Conservation (phyloP, 2,113 vertebrate genomes). For the Chionodraco myersi region DNA sequence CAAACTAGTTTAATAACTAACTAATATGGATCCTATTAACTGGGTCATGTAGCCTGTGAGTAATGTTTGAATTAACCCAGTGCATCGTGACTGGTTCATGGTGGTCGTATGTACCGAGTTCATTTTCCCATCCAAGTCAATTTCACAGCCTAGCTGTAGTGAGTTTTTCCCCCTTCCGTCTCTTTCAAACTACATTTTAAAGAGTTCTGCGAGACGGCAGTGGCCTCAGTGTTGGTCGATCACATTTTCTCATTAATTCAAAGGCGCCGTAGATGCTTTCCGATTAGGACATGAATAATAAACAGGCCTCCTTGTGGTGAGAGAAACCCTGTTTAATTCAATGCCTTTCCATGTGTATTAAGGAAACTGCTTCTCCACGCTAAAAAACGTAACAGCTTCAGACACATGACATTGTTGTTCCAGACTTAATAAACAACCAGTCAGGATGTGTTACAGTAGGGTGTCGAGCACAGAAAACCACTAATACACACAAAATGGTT, state of each 20-base stretch:
- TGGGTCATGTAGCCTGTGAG: constrained; percentile 3
- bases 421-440: constrained; percentile 72
- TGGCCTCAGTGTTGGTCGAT: constrained; percentile 72
- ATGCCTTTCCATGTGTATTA: constrained; percentile 73
- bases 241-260: constrained; percentile 82
- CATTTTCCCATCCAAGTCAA: constrained; percentile 74
- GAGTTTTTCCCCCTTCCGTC: constrained; percentile 29
- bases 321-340: constrained; percentile 72
- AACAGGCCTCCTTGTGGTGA: constrained; percentile 67
- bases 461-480: neutral
- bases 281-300: constrained; percentile 83
- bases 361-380: constrained; percentile 45
- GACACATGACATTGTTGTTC: constrained; percentile 68
- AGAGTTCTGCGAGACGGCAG: constrained; percentile 67
- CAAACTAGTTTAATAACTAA: neutral
- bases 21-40: neutral
- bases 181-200: constrained; percentile 82
- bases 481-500: constrained; percentile 11
- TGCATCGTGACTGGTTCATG: neutral
- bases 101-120: constrained; percentile 53
- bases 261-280: constrained; percentile 72
- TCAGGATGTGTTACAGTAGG: constrained; percentile 49
- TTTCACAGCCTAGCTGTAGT: constrained; percentile 63
- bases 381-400: constrained; percentile 35
- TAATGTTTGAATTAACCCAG: constrained; percentile 12